Base-by-base conservation (phyloP, 2,113 vertebrate species). In the Colistium nudipinnis region DNA sequence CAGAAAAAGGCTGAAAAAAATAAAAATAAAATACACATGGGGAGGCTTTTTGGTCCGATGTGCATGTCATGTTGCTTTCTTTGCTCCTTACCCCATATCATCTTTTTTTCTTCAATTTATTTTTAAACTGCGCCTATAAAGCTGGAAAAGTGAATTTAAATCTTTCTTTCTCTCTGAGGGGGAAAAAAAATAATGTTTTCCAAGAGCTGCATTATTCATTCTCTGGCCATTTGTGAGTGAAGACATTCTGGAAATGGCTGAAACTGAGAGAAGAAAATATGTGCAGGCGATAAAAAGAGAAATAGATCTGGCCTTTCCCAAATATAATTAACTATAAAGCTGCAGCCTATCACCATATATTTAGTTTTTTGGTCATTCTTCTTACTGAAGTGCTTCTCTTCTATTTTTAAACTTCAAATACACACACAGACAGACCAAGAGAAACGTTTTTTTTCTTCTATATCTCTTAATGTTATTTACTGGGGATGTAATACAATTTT, bases 161-260 rank as follows among this genome's bases (percentile, higher is more conserved):
- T 61, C 59, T 28, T 33, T 68, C 44, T 62, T 51, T 75, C 9
- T 64, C 51, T 43, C 44, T 20, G 39, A 64, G 48, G 36, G 49
- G 41, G 41, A 19, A 20, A 70, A 70, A 12, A 59, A 16, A 19
- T 56, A 16, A 19, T 56, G 70, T 82, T 83, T 69, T 66, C 36
- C 27, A 48, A 53, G 54, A 74, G 43, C 24, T 87, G 66, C 87
- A 88, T 89, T 81, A 89, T 87, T 88, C 62, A 90, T 82, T 49
- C 41, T 47, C 38, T 1, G 59, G 57, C 22, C 76, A 53, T 30
- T 78, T 75, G n/a, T 70, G 28, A 38, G 41, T 52, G 55, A 74
- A 44, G 33, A 70, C 53, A 55, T 72, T 71, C 69, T n/a, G 47
- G 55, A 64, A 74, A 70, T 16, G 53, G 52, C n/a, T 45, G 33